Evolutionary conservation across 1,140 invertebrate genomes (phyloP), one percentile per base, ranked within the genome.

Genomic region (Drosophila chauvacae): DNA sequence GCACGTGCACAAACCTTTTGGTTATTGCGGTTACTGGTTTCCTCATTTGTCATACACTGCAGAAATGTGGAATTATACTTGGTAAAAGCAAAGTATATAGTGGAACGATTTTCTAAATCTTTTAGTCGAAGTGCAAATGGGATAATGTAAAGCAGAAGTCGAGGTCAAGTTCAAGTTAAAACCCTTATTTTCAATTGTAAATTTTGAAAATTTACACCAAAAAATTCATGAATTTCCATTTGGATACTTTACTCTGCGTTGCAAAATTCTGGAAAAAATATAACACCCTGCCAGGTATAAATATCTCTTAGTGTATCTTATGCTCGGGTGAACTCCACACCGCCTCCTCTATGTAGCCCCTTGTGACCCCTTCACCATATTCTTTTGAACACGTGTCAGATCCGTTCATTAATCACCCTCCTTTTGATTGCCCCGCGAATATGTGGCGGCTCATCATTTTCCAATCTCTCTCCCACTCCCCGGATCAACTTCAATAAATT

Each of bases 401-500:
- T 59, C n/a, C 23, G 37, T 42, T 60, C 66, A 72, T 72, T 72
- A 72, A 65, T 75, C 71, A 75, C 45, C 71, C 74, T 56, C 35
- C 73, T 77, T 72, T 72, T 60, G 62, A 68, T 77, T 68, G 50
- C 33, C 48, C 28, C 51, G 62, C 62, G 37, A 74, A 74, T 73
- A 45, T 70, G 66, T 62, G 37, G 65, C 65, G 28, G 65, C 51
- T 53, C 65, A 53, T 69, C 66, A 70, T 59, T 48, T 35, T 70
- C 51, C 69, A 20, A 58, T 72, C 39, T 18, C 71, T 28, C 71
- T 28, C 30, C 48, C 72, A 47, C 56, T n/a, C 53, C 50, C 58
- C 42, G n/a, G 42, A 64, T 23, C 66, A 68, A 66, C 66, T 70
- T 68, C 39, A 68, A 77, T 69, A 70, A 88, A 88, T 88, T 42